Percentiles rank a stretch among this genome's conserved stretches.
phyloP scores from a whole-genome alignment of 2,797 vertebrate genomes.

The Lepus townsendii region DNA sequence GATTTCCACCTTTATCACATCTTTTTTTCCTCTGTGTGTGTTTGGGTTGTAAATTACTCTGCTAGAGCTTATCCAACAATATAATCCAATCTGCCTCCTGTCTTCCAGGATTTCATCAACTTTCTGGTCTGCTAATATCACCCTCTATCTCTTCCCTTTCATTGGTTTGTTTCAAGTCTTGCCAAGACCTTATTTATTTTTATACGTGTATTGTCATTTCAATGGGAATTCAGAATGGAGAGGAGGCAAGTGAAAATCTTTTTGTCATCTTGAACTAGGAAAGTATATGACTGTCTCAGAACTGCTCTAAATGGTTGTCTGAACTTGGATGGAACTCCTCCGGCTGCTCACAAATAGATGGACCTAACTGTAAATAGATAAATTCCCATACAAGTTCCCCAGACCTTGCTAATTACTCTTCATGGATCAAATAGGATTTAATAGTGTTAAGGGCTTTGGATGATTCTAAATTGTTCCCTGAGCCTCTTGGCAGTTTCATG shows the following conservation, averaged over 20 bases:
- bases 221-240: not conserved
- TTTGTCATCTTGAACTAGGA: constrained; percentile 28
- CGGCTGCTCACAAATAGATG: constrained; percentile 61
- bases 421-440: constrained; percentile 76
- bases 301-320: constrained; percentile 8
- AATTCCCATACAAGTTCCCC: constrained; percentile 67
- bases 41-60: constrained; percentile 31
- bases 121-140: constrained; percentile 8
- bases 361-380: constrained; percentile 72
- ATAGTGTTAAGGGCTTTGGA: constrained; percentile 72
- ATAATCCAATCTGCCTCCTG: not conserved
- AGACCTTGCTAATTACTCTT: constrained; percentile 79
- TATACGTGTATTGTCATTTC: not conserved
- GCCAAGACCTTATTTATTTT: constrained; percentile 55
- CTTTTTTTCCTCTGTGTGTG: not conserved
- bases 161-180: not conserved
- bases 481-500: constrained; percentile 63
- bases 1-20: not conserved
- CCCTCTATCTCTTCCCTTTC: not conserved
- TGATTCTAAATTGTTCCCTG: constrained; percentile 72
- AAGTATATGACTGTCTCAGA: not conserved
- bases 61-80: constrained; percentile 14
- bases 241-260: not conserved
- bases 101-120: constrained; percentile 8
- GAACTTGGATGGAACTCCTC: constrained; percentile 36